Percentiles rank a stretch among this genome's conserved stretches.
These are phyloP conservation scores for Anas bernieri DNA, from an alignment of 2,797 vertebrate genomes.

Conservation along the genomic window DNA sequence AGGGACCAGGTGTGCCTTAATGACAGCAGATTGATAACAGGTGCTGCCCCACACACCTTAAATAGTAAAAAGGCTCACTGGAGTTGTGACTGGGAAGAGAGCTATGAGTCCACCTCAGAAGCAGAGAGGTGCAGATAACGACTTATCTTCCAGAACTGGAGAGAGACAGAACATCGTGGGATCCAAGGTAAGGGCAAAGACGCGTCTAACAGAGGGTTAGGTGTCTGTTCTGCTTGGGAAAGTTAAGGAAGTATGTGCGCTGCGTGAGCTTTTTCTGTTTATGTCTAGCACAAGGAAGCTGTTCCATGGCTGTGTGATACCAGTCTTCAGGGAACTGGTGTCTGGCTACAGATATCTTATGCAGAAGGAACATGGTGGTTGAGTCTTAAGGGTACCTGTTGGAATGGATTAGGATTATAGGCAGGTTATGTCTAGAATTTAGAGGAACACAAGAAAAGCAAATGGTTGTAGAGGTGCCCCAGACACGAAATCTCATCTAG, in stretches of 20 bases:
- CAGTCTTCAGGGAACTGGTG: background rate
- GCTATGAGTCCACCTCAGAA: background rate
- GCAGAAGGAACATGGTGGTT: background rate
- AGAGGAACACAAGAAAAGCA: background rate
- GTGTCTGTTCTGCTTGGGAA: background rate
- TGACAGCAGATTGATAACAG: background rate
- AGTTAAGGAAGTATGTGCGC: fast-evolving
- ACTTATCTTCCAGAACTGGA: background rate
- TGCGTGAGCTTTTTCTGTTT: background rate
- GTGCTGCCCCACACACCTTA: background rate
- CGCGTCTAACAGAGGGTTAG: fast-evolving
- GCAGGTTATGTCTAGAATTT: background rate
- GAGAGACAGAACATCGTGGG: background rate
- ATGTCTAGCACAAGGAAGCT: background rate
- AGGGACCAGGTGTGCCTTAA: background rate
- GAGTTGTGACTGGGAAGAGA: background rate
- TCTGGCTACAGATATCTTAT: background rate
- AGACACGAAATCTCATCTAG: background rate
- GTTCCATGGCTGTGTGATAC: fast-evolving
- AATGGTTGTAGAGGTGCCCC: background rate
- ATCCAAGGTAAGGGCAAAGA: background rate
- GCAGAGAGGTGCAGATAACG: fast-evolving
- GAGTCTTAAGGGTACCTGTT: background rate
- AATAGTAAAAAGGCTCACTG: background rate
- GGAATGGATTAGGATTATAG: background rate